These are phyloP conservation scores for Rotaria magnacalcarata DNA, from an alignment of 2,888 invertebrate genomes.

Conservation along the genomic window DNA sequence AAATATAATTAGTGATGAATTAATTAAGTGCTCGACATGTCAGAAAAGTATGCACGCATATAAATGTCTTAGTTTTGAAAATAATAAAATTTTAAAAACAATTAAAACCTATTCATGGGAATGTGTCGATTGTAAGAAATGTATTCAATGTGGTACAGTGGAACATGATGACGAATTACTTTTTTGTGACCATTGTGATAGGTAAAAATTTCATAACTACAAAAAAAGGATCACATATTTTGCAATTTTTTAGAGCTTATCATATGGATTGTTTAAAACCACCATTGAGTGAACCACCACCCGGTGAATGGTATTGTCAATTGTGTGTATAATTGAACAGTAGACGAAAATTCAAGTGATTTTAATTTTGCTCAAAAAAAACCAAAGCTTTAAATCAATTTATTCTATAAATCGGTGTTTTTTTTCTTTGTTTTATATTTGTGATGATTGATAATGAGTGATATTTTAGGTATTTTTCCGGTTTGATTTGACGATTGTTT, in stretches of 20 bases:
- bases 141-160: background rate
- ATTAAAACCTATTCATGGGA: slow-evolving; percentile 30
- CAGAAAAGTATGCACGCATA: slow-evolving; percentile 8
- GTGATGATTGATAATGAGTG: background rate
- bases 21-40: background rate
- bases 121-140: slow-evolving; percentile 26
- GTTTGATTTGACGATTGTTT: background rate
- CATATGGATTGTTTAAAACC: slow-evolving; percentile 35
- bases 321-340: background rate
- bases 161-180: slow-evolving; percentile 31
- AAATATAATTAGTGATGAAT: background rate
- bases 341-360: background rate
- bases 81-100: slow-evolving; percentile 3
- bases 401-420: background rate
- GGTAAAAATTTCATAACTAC: background rate
- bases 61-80: slow-evolving; percentile 19
- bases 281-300: background rate
- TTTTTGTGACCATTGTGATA: slow-evolving; percentile 20
- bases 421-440: background rate
- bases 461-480: background rate
- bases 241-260: background rate
- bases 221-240: background rate
- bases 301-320: slow-evolving; percentile 19
- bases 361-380: background rate
- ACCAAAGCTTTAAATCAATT: background rate